Base-by-base conservation (phyloP, 2,888 invertebrate species). In the Troides helena region DNA sequence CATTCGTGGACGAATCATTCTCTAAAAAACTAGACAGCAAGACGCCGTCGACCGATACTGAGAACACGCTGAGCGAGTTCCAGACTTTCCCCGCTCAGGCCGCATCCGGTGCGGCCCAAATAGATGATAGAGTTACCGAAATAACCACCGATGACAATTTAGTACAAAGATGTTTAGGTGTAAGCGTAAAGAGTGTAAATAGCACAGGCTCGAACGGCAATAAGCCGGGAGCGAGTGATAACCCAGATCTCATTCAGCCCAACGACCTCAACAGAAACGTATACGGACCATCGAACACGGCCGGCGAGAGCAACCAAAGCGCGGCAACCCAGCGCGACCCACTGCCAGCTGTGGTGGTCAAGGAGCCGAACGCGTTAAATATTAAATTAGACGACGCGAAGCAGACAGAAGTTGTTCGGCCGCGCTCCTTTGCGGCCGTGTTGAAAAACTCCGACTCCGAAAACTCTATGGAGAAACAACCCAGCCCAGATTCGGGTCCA, bases 121-220 rank as follows among this genome's bases (percentile, higher is more conserved):
- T 71, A 68, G 77, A 75, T 57, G 84, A 76, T 50, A 68, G 50
- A 85, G 89, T 90, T 89, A 90, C 90, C 88, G 84, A 83, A 72
- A 72, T 76, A 79, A 85, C 92, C 92, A 92, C 92, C 92, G 92
- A 90, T 86, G 86, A 87, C 79, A 84, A 81, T 80, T 83, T 88
- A 92, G 92, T 92, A 92, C 92, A 92, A 92, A 92, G 85, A 82
- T 78, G 76, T 82, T 81, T 92, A 92, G 92, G 82, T 87, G 81
- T 92, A 92, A 92, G 92, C 81, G 78, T 84, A 80, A 85, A 83
- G 77, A 81, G 73, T 76, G 70, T 74, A 72, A 78, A 84, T 73
- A 76, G 75, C 76, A 78, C 81, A 71, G 77, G 81, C 79, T 79
- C 82, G 60, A 83, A 82, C 73, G 79, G 80, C 62, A 82, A 81